Evolutionary conservation across 2,113 vertebrate species (phyloP), one percentile per base, ranked within the genome.

Genomic region (Percopsis transmontana): DNA sequence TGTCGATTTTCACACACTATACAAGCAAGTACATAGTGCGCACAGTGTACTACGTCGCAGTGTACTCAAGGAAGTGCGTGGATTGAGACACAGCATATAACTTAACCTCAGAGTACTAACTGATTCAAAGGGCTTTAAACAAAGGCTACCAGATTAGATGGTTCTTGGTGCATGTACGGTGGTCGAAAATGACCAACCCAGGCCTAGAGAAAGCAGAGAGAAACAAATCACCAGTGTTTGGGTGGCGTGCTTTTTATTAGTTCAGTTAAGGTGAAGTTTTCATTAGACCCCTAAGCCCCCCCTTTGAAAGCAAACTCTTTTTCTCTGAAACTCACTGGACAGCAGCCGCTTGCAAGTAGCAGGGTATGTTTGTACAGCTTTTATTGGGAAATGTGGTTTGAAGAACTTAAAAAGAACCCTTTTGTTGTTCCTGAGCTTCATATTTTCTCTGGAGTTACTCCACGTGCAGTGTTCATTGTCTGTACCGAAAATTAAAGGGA

Each of bases 341-440:
- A 89, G 87, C 85, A 84, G 85, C 84, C 66, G 79, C 74, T 85
- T 42, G 86, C 89, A 85, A 83, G 81, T 89, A 85, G 91, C 88
- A 77, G 74, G 69, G 42, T 88, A 84, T 94, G 92, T 94, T 95
- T 93, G 90, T 91, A 92, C 93, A 93, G 94, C 93, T 94, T 94
- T 92, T 90, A 90, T 91, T 91, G 89, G 88, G 89, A 91, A 90
- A 92, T 64, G 88, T 84, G 93, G 90, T 89, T 87, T 86, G 86
- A 90, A 91, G 85, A 93, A 91, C 93, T 93, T 90, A 94, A 93
- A 92, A 85, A 87, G 88, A 87, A 78, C 72, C 85, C 83, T 87
- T 42, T 89, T 93, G 90, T 90, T 94, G 85, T 94, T 95, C 89
- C 89, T 88, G 59, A 89, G 70, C 80, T 91, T 91, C 80, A 75